Base-by-base conservation (phyloP, 2,797 vertebrate species). In the Naso thynnoides region DNA sequence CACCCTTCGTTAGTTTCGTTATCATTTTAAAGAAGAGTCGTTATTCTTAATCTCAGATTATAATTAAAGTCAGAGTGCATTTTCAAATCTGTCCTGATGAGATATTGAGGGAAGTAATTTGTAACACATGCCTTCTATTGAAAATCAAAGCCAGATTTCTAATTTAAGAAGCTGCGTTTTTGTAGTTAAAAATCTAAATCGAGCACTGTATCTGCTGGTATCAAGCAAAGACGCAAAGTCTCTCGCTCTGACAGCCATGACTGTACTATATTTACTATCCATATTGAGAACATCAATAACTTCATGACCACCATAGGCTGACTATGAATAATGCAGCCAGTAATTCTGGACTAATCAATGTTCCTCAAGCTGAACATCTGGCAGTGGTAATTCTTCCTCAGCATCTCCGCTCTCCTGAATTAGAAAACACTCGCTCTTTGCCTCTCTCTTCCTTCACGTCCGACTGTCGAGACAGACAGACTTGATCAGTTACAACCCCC, bases 301-400 rank as follows among this genome's bases (percentile, higher is more conserved):
- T 86, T 91, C 93, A 90, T 87, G 91, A 91, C 91, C 90, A 92
- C 92, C 91, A 92, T 88, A 89, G 89, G 91, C 91, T 90, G 85
- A 91, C 84, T 86, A 93, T 92, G 92, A 93, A 93, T 92, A 93
- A 93, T 91, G 91, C 89, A 90, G 89, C 85, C 86, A 79, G 90
- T 92, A 91, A 92, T 92, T 93, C 87, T 88, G 92, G 89, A 91
- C 93, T 91, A 92, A 94, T 94, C 92, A 94, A 92, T 93, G 93
- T 91, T 93, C 90, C 88, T 93, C 91, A 92, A 93, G 91, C 89
- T 86, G 87, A 94, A 94, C 93, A 94, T 94, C 93, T 94, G 93
- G 92, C 92, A 90, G 79, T 86, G 91, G 88, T 92, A 92, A 93
- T 92, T 92, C 90, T 90, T 93, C 88, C 89, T 86, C 89, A 79